Conservation (phyloP, 2,888 invertebrate species). For the Altica lythri region DNA sequence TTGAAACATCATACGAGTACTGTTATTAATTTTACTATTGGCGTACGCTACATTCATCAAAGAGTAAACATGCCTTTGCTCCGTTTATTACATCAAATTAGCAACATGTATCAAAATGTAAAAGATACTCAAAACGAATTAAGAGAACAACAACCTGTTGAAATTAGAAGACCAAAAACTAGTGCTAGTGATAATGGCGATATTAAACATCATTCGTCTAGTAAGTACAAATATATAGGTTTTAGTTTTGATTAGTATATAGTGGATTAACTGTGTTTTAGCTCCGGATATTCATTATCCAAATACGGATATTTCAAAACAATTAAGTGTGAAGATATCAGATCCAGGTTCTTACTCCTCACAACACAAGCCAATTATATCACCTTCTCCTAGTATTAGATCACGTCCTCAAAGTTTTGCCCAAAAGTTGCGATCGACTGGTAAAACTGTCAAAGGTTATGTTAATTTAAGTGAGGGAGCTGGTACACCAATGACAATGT, state of each 20-base stretch:
- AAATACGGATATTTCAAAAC: conserved; percentile 59
- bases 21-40: conserved; percentile 81
- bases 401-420: conserved; percentile 85
- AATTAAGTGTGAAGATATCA: conserved; percentile 54
- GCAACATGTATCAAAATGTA: conserved; percentile 96
- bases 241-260: not conserved
- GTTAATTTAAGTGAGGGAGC: conserved; percentile 80
- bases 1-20: conserved; percentile 91
- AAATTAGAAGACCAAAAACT: conserved; percentile 54
- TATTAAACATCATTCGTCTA: conserved; percentile 66
- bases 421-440: conserved; percentile 82
- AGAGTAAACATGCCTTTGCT: conserved; percentile 96
- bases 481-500: conserved; percentile 70
- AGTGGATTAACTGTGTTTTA: conserved; percentile 43
- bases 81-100: conserved; percentile 91
- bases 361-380: conserved; percentile 56
- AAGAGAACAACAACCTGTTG: conserved; percentile 68
- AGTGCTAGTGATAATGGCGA: conserved; percentile 56
- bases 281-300: conserved; percentile 69
- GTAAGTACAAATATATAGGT: conserved; percentile 51
- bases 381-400: conserved; percentile 62
- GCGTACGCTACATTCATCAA: conserved; percentile 88
- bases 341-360: conserved; percentile 53
- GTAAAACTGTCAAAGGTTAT: conserved; percentile 83
- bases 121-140: conserved; percentile 92